A percentile compares a stretch with the other conserved stretches of the same genome.
Evolutionary conservation across 2,797 vertebrate genomes (phyloP).

Genomic region (Paedocypris micromegethes): DNA sequence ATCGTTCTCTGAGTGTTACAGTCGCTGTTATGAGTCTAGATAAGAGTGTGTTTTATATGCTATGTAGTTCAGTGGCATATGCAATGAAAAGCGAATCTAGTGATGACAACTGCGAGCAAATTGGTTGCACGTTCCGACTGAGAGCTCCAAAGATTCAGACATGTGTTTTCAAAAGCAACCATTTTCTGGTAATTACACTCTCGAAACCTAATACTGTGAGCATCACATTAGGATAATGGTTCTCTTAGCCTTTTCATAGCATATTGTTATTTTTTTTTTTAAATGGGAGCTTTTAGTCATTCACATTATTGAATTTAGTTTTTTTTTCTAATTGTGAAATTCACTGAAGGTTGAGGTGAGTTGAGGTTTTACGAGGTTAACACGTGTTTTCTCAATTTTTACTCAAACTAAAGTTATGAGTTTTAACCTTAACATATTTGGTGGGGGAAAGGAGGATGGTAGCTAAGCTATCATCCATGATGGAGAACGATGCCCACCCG

Average conservation of each 20-base stretch:
- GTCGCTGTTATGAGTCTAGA: background rate
- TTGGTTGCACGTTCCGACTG: background rate
- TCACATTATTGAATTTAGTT: too few relatives aligned
- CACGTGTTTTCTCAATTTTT: too few relatives aligned
- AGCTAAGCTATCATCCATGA: too few relatives aligned
- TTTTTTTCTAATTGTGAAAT: too few relatives aligned
- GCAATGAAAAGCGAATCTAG: background rate
- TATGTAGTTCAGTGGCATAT: background rate
- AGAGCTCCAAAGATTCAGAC: constrained; percentile 3
- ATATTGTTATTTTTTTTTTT: constrained; percentile 13
- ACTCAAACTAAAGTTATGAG: too few relatives aligned
- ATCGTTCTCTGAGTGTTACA: constrained; percentile 4
- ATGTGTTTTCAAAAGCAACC: constrained; percentile 15
- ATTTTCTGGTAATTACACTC: constrained; percentile 30
- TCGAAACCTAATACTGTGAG: constrained; percentile 15
- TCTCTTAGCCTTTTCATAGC: constrained; percentile 8
- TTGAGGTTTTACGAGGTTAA: too few relatives aligned
- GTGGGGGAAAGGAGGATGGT: too few relatives aligned
- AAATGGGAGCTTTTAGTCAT: background rate
- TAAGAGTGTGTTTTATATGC: background rate
- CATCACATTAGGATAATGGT: constrained; percentile 23
- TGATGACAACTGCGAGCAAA: background rate
- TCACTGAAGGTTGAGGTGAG: too few relatives aligned
- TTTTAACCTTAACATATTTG: too few relatives aligned
- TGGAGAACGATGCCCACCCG: too few relatives aligned